A percentile compares a stretch with the other conserved stretches of the same genome.
Conservation (phyloP, 2,888 invertebrate genomes). For the Metallyticus violacea region DNA sequence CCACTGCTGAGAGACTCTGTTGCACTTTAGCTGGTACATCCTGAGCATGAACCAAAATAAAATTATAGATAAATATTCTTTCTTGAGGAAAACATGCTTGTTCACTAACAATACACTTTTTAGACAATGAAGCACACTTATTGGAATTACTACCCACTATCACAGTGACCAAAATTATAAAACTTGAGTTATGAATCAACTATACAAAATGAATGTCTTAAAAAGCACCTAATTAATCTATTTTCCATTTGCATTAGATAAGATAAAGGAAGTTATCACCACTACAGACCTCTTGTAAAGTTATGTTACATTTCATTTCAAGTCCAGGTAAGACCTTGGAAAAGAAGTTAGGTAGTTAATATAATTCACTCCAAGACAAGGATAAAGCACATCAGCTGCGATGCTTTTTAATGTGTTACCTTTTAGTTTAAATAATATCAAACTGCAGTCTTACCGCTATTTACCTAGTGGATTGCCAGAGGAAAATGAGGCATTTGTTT, state of each 20-base stretch:
- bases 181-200: background rate
- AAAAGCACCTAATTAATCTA: background rate
- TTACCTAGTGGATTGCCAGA: conserved; percentile 29
- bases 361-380: background rate
- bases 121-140: background rate
- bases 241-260: background rate
- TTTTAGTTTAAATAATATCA: conserved; percentile 9
- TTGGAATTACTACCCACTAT: background rate
- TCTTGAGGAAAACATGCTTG: background rate
- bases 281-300: conserved; percentile 23
- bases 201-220: background rate
- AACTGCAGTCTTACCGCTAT: conserved; percentile 28
- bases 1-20: background rate
- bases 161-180: background rate
- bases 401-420: background rate
- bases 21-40: background rate
- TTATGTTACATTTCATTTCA: conserved; percentile 1
- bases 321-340: conserved; percentile 24
- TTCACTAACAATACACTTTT: background rate
- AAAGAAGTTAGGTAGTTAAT: conserved; percentile 21
- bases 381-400: background rate
- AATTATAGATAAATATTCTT: background rate
- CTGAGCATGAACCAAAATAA: background rate
- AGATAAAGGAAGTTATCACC: too few relatives aligned
- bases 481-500: conserved; percentile 18